These are phyloP conservation scores for Capreolus pygargus DNA, from an alignment of 2,113 vertebrate genomes.

Conservation along the genomic window DNA sequence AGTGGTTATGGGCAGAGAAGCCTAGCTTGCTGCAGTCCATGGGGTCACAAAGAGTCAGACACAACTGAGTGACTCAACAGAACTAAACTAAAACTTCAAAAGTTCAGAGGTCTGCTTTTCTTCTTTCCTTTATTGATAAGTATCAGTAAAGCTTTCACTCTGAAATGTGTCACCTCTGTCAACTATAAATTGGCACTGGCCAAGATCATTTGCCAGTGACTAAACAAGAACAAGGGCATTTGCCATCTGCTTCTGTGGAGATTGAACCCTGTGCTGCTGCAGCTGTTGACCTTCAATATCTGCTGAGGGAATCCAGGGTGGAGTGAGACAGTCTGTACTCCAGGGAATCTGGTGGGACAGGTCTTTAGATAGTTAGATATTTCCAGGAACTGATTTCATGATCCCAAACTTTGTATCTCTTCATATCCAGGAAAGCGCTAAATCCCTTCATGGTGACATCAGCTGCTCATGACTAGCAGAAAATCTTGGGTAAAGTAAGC, in stretches of 20 bases:
- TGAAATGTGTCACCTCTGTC: not conserved
- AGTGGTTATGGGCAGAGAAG: not conserved
- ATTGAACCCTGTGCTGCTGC: not conserved
- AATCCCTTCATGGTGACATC: not conserved
- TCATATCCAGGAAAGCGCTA: not conserved
- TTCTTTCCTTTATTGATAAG: not conserved
- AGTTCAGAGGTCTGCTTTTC: not conserved
- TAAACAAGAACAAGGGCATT: not conserved
- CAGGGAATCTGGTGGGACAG: not conserved
- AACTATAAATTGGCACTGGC: not conserved
- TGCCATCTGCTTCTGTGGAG: not conserved
- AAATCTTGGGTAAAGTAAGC: not conserved
- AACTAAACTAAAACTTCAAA: not conserved
- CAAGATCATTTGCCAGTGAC: not conserved
- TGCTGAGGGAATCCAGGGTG: not conserved
- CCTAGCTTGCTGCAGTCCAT: not conserved
- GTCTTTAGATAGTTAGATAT: not conserved
- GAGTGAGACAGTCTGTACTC: not conserved
- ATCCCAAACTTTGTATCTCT: not conserved
- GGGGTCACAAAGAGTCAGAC: not conserved
- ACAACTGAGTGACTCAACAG: not conserved
- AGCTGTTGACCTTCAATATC: not conserved
- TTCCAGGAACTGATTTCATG: not conserved
- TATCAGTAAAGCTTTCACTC: too few relatives aligned
- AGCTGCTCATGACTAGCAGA: not conserved